Percentiles rank a stretch among this genome's conserved stretches.
Evolutionary conservation across 2,113 vertebrate genomes (phyloP).

Genomic region (Xiphophorus maculatus): DNA sequence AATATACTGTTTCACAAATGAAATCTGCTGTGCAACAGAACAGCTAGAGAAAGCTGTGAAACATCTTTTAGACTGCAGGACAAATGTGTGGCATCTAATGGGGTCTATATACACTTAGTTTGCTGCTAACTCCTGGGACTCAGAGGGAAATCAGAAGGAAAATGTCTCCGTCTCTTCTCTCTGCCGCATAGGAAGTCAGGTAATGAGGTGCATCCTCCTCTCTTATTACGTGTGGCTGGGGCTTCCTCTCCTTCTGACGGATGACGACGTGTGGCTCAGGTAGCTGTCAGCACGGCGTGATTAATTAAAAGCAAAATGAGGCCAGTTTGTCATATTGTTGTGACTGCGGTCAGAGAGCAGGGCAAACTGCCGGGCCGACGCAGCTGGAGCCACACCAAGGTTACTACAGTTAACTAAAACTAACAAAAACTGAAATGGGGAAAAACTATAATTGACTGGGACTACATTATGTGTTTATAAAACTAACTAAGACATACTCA

Average conservation of each 20-base stretch:
- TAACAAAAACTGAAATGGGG: no score
- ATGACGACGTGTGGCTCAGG: conserved; percentile 78
- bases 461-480: no score
- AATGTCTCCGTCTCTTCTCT: conserved; percentile 36
- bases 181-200: conserved; percentile 61
- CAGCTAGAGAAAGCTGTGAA: neutral
- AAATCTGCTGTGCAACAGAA: neutral
- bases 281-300: conserved; percentile 75
- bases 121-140: neutral
- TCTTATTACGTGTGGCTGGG: conserved; percentile 60
- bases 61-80: neutral
- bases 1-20: neutral
- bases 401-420: no score
- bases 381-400: neutral
- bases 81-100: neutral
- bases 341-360: conserved; percentile 64
- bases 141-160: conserved; percentile 13
- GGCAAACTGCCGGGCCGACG: neutral
- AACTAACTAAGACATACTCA: no score
- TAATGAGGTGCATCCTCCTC: conserved; percentile 77
- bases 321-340: conserved; percentile 76
- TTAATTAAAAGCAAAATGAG: conserved; percentile 79
- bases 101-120: neutral
- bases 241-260: conserved; percentile 68
- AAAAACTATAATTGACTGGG: no score